Percentiles rank a stretch among this genome's conserved stretches.
phyloP scores from a whole-genome alignment of 2,888 invertebrate species.

The Lasioglossum malachurum region DNA sequence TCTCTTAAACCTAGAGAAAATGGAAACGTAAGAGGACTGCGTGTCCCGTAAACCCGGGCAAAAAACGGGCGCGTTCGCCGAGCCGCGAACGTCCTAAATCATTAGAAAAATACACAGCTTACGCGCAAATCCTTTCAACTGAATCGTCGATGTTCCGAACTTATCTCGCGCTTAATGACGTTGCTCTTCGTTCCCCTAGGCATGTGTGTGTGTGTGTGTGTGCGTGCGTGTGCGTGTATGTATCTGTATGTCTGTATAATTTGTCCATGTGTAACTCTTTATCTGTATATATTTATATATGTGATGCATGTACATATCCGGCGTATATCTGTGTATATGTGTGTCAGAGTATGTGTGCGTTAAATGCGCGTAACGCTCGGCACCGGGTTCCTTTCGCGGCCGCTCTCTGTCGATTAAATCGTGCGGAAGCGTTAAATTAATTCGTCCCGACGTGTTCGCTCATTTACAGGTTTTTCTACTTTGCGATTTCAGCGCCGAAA shows the following conservation, averaged over 20 bases:
- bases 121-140: conserved; percentile 69
- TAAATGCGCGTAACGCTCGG: conserved; percentile 23
- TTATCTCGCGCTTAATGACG: conserved; percentile 60
- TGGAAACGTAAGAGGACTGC: conserved; percentile 52
- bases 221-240: background rate
- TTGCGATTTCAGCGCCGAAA: conserved; percentile 24
- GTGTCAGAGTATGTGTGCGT: conserved; percentile 6
- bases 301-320: background rate
- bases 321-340: conserved; percentile 31
- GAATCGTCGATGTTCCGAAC: conserved; percentile 67
- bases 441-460: conserved; percentile 49
- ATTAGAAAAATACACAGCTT: conserved; percentile 83
- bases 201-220: conserved; percentile 19
- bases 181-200: conserved; percentile 51
- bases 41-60: conserved; percentile 54
- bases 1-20: conserved; percentile 69
- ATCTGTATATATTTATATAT: background rate
- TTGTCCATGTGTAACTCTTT: conserved; percentile 2
- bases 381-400: conserved; percentile 44
- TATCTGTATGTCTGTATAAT: background rate
- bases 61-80: conserved; percentile 28
- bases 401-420: conserved; percentile 35
- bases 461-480: conserved; percentile 55
- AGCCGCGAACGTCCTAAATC: conserved; percentile 71
- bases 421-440: conserved; percentile 49